phyloP scores from a whole-genome alignment of 30 jellyfish, hydroid and myxozoan species.

The Turritopsis dohrnii region DNA sequence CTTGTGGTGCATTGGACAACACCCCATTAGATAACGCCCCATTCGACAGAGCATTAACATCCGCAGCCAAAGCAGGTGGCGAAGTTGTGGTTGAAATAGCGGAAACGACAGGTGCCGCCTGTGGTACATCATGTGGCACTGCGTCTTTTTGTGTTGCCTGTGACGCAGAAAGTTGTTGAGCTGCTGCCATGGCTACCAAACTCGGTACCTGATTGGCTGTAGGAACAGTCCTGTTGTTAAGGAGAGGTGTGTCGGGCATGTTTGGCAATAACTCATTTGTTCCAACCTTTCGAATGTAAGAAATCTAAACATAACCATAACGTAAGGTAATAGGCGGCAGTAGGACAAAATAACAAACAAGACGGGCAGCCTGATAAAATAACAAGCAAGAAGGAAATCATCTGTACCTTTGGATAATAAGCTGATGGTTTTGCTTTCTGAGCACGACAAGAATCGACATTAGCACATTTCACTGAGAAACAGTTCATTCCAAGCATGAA shows the following conservation, averaged over 20 bases:
- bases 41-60: background rate
- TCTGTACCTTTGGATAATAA: slow-evolving; percentile 60
- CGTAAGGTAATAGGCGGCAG: no score
- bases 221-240: background rate
- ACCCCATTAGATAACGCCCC: slow-evolving; percentile 8
- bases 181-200: slow-evolving; percentile 15
- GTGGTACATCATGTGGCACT: background rate
- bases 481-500: slow-evolving; percentile 84
- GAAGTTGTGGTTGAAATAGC: background rate
- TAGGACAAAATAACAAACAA: no score
- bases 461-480: slow-evolving; percentile 84
- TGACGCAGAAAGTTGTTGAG: background rate
- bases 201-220: slow-evolving; percentile 4
- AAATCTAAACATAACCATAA: slow-evolving; percentile 69
- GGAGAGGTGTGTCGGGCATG: background rate
- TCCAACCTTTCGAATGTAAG: slow-evolving; percentile 87
- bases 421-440: slow-evolving; percentile 93
- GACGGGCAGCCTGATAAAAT: no score
- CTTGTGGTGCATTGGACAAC: background rate
- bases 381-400: background rate
- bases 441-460: slow-evolving; percentile 87
- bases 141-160: background rate
- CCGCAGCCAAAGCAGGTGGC: background rate
- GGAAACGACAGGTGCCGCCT: background rate
- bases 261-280: slow-evolving; percentile 50